Base-by-base conservation (phyloP, 2,888 invertebrate genomes). In the Liposcelis brunnea region DNA sequence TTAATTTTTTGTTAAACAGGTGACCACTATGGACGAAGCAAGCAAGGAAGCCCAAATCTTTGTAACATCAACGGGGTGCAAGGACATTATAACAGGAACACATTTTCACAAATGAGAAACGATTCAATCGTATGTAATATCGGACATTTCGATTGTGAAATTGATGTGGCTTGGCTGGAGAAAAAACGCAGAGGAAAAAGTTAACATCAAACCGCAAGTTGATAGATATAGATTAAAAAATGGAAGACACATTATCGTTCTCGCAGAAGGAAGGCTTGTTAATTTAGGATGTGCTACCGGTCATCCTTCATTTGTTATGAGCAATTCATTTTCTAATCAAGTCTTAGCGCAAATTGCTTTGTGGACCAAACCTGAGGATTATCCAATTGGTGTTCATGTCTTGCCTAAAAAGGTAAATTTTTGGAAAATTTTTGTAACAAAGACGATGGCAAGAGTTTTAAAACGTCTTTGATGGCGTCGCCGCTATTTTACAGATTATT, bases 251-350 rank as follows among this genome's bases (percentile, higher is more conserved):
- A 72, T 98, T 43, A 90, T 99, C 57, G 67, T 98, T 11, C 70
- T 98, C 50, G 97, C 98, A 19, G 86, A 95, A 63, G 98, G 98
- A 32, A 80, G 98, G 53, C 74, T 99, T 47, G 95, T 95, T 3
- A 99, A 99, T 64, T 71, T 99, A 52, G 98, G 97, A 46, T 98
- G 98, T 66, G 98, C 98, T 26, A 95, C 86, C 57, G 98, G 98
- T 31, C 98, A 98, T 66, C 87, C 98, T 4, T 93, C 93, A 45
- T 99, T 98, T 64, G 98, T 99, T 12, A 99, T 99, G 98, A 93
- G 93, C 51, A 94, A 91, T 65, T 97, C 97, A 1, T 99, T 99
- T 62, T 89, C 94, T 44, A 99, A 99, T 65, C 98, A 98, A 71
- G 87, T 89, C n/a, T 68, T 99, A 50, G 98, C 97, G 34, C 97